phyloP scores from a whole-genome alignment of 2,797 vertebrate species.

The Streptopelia turtur region DNA sequence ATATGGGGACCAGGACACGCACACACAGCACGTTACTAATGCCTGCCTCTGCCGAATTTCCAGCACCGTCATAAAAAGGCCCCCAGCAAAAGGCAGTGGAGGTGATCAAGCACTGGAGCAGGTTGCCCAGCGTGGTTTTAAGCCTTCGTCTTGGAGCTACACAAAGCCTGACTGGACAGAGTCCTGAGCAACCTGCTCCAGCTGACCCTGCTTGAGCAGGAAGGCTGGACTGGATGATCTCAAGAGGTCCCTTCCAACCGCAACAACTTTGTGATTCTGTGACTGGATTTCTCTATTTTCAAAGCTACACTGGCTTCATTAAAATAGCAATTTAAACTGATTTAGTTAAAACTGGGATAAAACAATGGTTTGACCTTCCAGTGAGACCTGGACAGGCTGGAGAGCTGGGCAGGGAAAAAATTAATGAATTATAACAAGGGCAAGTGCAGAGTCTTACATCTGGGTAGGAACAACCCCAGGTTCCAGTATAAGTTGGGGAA shows the following conservation, averaged over 20 bases:
- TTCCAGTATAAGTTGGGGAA: too few species aligned
- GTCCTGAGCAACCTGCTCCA: neutral
- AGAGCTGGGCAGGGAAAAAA: too few species aligned
- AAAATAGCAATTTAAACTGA: neutral
- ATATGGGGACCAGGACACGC: neutral
- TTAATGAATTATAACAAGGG: too few species aligned
- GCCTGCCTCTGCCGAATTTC: neutral
- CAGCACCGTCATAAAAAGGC: neutral
- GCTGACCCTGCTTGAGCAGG: too few species aligned
- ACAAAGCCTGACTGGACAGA: neutral
- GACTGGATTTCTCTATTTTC: neutral
- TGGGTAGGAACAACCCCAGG: too few species aligned
- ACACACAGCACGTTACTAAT: rapidly evolving
- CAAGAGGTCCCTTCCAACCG: neutral
- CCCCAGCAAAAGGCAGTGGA: neutral
- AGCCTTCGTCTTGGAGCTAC: neutral
- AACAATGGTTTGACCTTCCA: neutral
- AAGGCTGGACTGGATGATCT: neutral
- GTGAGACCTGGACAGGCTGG: too few species aligned
- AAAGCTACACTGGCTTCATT: neutral
- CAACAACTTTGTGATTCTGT: neutral
- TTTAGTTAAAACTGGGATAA: neutral
- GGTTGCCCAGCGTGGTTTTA: neutral
- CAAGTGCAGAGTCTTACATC: too few species aligned
- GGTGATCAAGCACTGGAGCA: neutral